Percentiles rank a stretch among this genome's conserved stretches.
Evolutionary conservation across 2,797 vertebrate genomes (phyloP).

Genomic region (Tokudaia tokunoshimensis): DNA sequence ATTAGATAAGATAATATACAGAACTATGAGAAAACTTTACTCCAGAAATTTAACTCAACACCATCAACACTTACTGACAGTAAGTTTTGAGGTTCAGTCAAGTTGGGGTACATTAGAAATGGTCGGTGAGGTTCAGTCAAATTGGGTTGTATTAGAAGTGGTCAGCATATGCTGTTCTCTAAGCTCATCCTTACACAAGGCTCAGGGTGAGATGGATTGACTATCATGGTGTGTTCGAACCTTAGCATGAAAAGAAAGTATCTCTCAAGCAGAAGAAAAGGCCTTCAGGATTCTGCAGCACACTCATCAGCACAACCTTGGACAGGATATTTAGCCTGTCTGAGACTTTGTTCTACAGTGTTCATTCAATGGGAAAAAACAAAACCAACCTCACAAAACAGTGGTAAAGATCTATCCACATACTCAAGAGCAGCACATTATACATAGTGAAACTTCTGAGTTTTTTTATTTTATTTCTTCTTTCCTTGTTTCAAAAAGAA

Average conservation of each 20-base stretch:
- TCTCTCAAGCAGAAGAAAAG: not conserved
- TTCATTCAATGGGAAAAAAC: conserved; percentile 47
- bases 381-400: conserved; percentile 28
- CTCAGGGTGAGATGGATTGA: not conserved
- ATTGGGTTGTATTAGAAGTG: conserved; percentile 11
- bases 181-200: not conserved
- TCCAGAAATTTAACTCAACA: conserved; percentile 57
- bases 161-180: not conserved
- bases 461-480: not conserved
- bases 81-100: conserved; percentile 36
- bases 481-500: conserved; percentile 24
- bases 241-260: not conserved
- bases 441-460: not conserved
- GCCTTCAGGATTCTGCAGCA: not conserved
- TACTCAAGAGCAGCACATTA: conserved; percentile 20
- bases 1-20: conserved; percentile 65
- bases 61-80: conserved; percentile 5
- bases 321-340: not conserved
- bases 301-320: not conserved
- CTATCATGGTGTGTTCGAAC: not conserved
- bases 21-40: conserved; percentile 47
- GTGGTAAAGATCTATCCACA: not conserved
- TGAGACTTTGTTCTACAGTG: conserved; percentile 4
- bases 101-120: conserved; percentile 30
- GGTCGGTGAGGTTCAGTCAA: conserved; percentile 17